Evolutionary conservation across 2,113 vertebrate genomes (phyloP), one percentile per base, ranked within the genome.

Genomic region (Noctilio leporinus): DNA sequence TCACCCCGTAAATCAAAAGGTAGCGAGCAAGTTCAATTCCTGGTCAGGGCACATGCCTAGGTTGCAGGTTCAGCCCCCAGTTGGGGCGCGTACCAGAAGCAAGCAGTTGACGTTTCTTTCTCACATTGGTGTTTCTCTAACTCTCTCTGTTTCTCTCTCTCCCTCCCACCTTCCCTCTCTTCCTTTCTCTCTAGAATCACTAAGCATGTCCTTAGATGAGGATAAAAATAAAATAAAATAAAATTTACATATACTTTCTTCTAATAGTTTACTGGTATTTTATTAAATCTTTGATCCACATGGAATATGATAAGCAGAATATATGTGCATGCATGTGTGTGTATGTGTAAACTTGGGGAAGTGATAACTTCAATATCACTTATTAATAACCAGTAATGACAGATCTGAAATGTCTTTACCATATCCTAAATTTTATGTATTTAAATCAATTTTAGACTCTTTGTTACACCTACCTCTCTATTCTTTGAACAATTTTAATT

Each of bases 401-500:
- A 88, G 55, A 72, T 62, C 40, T 67, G 10, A 86, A 92, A 83
- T 67, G 4, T 24, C 38, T 92, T 93, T 86, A 76, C 11, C 20
- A 70, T 73, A 92, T 53, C 70, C 55, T 86, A 53, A 92, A 89
- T 51, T 77, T 65, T 15, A 65, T 30, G 19, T 67, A 87, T 62
- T 78, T 93, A 80, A 5, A 87, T 87, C 15, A 80, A 84, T 67
- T 86, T 77, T 92, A 86, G 33, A 65, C 16, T 65, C 33, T 87
- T 85, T 67, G 9, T 80, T 77, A 24, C 35, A 67, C 33, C 77
- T 4, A 30, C 76, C 40, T 77, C 40, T 64, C 69, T 81, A 28
- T 57, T 81, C 33, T 45, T 70, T 94, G 83, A 55, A 35, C 43
- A 81, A 96, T 30, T 94, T 84, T 85, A 95, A 75, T 55, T 75